Percentiles rank a stretch among this genome's conserved stretches.
phyloP scores from a whole-genome alignment of 2,888 invertebrate species.

The Andrena hattorfiana region DNA sequence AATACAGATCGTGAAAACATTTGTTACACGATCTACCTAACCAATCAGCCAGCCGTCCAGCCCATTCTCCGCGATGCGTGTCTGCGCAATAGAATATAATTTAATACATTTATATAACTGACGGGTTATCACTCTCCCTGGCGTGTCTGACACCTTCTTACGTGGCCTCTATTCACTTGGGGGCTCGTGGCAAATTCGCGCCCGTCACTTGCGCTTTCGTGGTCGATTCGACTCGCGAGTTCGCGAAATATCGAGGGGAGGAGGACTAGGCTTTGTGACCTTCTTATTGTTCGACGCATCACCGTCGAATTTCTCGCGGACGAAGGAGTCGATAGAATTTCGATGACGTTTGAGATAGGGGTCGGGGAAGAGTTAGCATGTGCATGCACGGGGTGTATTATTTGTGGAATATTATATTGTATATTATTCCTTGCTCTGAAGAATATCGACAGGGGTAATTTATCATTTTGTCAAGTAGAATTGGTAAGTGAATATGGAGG shows the following conservation, averaged over 20 bases:
- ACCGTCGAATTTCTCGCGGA: too few relatives aligned
- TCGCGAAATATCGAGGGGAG: slow-evolving; percentile 11
- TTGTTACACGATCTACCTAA: slow-evolving; percentile 58
- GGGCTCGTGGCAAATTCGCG: slow-evolving; percentile 42
- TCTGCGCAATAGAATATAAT: slow-evolving; percentile 62
- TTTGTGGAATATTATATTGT: too few relatives aligned
- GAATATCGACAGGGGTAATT: too few relatives aligned
- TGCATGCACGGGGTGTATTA: too few relatives aligned
- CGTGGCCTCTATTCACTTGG: slow-evolving; percentile 48
- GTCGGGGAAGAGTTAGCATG: too few relatives aligned
- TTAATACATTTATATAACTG: slow-evolving; percentile 70
- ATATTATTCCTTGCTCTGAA: too few relatives aligned
- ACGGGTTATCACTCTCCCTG: slow-evolving; percentile 69
- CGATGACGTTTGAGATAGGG: too few relatives aligned
- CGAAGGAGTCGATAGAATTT: too few relatives aligned
- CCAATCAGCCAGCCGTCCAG: slow-evolving; percentile 65
- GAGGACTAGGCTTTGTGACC: background rate
- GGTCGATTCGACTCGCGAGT: slow-evolving; percentile 1
- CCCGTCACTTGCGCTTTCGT: slow-evolving; percentile 53
- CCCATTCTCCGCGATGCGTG: slow-evolving; percentile 60
- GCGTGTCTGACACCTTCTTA: slow-evolving; percentile 62
- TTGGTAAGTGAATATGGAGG: too few relatives aligned
- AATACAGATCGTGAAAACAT: slow-evolving; percentile 65
- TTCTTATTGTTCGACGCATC: too few relatives aligned
- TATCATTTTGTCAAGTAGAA: too few relatives aligned